These are phyloP conservation scores for Trichonephila clavata DNA, from an alignment of 1,140 invertebrate genomes.

Conservation along the genomic window DNA sequence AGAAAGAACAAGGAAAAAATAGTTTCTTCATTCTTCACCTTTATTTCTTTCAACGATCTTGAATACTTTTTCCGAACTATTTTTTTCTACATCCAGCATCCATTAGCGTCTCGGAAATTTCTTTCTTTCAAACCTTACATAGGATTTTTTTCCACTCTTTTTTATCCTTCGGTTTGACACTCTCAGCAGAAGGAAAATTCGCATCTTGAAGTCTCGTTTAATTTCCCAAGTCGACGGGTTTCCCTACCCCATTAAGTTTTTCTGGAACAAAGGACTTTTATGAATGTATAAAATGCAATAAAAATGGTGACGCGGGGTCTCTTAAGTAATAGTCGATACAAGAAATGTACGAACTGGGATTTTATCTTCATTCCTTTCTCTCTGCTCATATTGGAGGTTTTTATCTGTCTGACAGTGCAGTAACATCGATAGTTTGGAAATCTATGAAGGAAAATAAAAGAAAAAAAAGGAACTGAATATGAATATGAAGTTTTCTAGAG, in stretches of 20 bases:
- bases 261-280: constrained; percentile 63
- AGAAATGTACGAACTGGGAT: constrained; percentile 38
- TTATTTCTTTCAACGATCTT: constrained; percentile 59
- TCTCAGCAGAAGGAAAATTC: constrained; percentile 59
- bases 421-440: constrained; percentile 12
- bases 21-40: constrained; percentile 53
- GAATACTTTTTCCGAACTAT: constrained; percentile 55
- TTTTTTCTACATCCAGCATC: constrained; percentile 56
- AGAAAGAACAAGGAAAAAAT: constrained; percentile 33
- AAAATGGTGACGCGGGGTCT: constrained; percentile 41
- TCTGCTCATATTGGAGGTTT: constrained; percentile 1
- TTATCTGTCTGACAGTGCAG: background rate
- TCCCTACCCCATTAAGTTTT: constrained; percentile 56
- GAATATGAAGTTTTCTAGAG: background rate
- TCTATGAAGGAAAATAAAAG: background rate
- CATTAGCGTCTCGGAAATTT: constrained; percentile 63
- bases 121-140: constrained; percentile 25
- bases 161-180: constrained; percentile 51
- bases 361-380: constrained; percentile 19
- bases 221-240: constrained; percentile 65
- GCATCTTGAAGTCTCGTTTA: constrained; percentile 68
- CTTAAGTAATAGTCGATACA: constrained; percentile 69
- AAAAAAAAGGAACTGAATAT: background rate
- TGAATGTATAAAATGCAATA: constrained; percentile 72
- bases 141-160: background rate